Conservation (phyloP, 2,113 vertebrate species). For the Poeciliopsis occidentalis region DNA sequence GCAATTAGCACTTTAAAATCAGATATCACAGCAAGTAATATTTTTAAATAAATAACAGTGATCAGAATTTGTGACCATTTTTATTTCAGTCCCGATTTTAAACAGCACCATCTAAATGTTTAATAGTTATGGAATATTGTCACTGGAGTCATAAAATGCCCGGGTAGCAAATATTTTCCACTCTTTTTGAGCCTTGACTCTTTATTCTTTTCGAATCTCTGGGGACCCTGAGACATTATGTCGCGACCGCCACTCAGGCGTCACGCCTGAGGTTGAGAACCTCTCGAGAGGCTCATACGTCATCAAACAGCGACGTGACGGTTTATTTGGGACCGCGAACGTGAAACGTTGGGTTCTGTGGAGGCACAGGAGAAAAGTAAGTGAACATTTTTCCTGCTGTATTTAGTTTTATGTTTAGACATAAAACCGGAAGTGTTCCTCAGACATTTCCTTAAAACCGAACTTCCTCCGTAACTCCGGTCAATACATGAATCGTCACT, state of each 20-base stretch:
- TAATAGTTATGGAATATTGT: too few species aligned
- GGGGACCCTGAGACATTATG: too few species aligned
- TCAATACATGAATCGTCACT: background rate
- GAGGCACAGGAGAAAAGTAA: constrained; percentile 13
- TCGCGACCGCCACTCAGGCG: too few species aligned
- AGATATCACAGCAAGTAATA: too few species aligned
- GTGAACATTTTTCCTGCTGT: background rate
- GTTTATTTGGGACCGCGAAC: background rate
- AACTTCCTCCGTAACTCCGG: background rate
- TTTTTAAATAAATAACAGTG: too few species aligned
- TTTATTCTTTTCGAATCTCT: too few species aligned
- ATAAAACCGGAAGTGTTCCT: background rate
- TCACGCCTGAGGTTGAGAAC: background rate
- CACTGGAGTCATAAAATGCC: too few species aligned
- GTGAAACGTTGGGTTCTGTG: background rate
- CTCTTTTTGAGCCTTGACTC: too few species aligned
- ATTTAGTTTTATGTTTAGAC: background rate
- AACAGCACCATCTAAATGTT: background rate
- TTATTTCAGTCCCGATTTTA: background rate
- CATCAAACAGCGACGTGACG: constrained; percentile 38
- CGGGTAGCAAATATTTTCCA: too few species aligned
- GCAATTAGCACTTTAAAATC: too few species aligned
- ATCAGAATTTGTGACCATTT: background rate
- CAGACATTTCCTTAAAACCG: background rate
- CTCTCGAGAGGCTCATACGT: constrained; percentile 9